Evolutionary conservation across 2,113 vertebrate genomes (phyloP), one percentile per base, ranked within the genome.

Genomic region (Anarhynchus alexandrinus): DNA sequence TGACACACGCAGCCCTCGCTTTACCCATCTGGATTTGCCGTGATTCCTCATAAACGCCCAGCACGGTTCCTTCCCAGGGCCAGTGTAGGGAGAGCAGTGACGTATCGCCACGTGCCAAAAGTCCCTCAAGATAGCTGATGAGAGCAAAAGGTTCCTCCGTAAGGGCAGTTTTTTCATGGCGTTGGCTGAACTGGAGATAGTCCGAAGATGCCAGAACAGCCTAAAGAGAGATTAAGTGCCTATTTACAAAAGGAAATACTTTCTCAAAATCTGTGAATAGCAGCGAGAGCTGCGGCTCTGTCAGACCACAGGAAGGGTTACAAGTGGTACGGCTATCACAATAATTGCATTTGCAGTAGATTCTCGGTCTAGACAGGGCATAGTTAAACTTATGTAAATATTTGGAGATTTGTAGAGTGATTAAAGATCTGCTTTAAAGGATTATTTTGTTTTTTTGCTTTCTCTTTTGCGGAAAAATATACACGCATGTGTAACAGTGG

Each of bases 21-120:
- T 71, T 67, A 81, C 80, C 94, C 90, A 88, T 95, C 92, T 97
- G 94, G 57, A 55, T 96, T 85, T 86, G 58, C 82, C 2, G 2
- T n/a, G 73, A 61, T 58, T 85, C 61, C 78, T 91, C 66, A 36
- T 40, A 76, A 82, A 71, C 8, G 12, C 32, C 42, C 71, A 73
- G 70, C 64, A 72, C 36, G 47, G 67, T 82, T 82, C 49, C 66
- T 76, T 94, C 49, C 32, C 45, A 40, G 55, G 61, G 38, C 61
- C 74, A 65, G 5, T 6, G 26, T 4, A 42, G 51, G 58, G 58
- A 88, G 86, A 80, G 62, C 22, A 69, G 73, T 14, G 29, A 47
- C 30, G 15, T 59, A 40, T 69, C 8, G 2, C 57, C 5, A 5
- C 69, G 77, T 76, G 70, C 70, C 69, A 93, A 62, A 95, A 58